Evolutionary conservation across 2,797 vertebrate species (phyloP).

Genomic region (Cirrhinus mrigala): DNA sequence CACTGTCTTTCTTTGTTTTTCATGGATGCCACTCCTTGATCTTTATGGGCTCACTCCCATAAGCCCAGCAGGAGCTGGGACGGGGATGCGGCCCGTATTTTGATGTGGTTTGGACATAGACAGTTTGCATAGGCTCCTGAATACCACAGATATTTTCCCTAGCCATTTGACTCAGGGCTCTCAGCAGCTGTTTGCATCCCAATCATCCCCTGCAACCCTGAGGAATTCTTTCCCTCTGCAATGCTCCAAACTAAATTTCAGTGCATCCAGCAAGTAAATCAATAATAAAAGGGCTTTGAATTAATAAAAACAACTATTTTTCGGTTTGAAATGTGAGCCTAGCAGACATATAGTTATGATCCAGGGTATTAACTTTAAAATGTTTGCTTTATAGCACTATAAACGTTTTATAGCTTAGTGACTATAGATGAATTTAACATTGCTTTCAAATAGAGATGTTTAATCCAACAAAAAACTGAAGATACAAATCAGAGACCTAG

Average conservation of each 20-base stretch:
- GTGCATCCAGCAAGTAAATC: background rate
- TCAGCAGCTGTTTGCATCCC: constrained; percentile 46
- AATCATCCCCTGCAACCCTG: background rate
- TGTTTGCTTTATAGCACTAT: constrained; percentile 37
- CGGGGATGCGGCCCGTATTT: constrained; percentile 18
- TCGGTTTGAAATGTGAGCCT: background rate
- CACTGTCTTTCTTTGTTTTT: constrained; percentile 10
- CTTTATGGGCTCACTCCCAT: constrained; percentile 42
- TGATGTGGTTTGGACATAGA: constrained; percentile 60
- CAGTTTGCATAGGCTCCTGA: constrained; percentile 40
- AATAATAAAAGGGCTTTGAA: background rate
- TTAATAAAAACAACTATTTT: background rate
- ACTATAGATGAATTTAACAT: constrained; percentile 35
- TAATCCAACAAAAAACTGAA: background rate
- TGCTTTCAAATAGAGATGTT: constrained; percentile 14
- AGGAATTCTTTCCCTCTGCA: constrained; percentile 29
- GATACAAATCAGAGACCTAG: background rate
- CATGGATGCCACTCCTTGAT: constrained; percentile 30
- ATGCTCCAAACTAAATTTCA: constrained; percentile 1
- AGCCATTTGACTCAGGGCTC: constrained; percentile 1
- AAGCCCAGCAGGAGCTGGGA: constrained; percentile 45
- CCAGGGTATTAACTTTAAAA: background rate
- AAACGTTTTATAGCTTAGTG: constrained; percentile 24
- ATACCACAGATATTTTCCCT: constrained; percentile 55
- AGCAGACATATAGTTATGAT: constrained; percentile 11